Conservation (phyloP, 1,140 invertebrate species). For the Trachymyrmex septentrionalis region DNA sequence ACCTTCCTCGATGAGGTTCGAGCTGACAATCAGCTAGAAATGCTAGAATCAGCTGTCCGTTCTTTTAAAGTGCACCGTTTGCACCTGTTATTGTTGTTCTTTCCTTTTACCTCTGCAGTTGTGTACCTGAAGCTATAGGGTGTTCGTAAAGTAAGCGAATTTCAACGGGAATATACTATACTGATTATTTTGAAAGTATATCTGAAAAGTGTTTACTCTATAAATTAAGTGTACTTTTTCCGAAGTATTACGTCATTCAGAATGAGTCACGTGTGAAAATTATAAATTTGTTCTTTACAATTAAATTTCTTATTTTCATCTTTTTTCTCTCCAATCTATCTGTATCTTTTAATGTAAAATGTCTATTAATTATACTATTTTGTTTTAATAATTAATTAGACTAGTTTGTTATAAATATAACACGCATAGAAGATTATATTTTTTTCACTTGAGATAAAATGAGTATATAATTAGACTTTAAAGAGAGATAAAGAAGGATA, state of each 20-base stretch:
- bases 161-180: not conserved
- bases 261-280: not conserved
- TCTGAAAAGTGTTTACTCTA: not conserved
- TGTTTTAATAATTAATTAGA: not conserved
- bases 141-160: not conserved
- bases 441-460: not conserved
- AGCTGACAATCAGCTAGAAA: not conserved
- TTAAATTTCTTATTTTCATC: not conserved
- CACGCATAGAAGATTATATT: not conserved
- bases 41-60: not conserved
- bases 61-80: not conserved
- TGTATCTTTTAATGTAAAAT: not conserved
- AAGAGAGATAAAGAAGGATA: not conserved
- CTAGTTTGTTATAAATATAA: too few relatives aligned
- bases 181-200: not conserved
- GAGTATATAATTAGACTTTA: not conserved
- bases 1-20: not conserved
- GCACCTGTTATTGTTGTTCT: not conserved
- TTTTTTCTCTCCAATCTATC: not conserved
- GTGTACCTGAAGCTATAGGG: not conserved
- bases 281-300: not conserved
- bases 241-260: not conserved
- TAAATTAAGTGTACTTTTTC: not conserved
- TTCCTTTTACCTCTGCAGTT: not conserved
- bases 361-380: not conserved